Conservation (phyloP, 2,113 vertebrate genomes). For the Zeus faber region DNA sequence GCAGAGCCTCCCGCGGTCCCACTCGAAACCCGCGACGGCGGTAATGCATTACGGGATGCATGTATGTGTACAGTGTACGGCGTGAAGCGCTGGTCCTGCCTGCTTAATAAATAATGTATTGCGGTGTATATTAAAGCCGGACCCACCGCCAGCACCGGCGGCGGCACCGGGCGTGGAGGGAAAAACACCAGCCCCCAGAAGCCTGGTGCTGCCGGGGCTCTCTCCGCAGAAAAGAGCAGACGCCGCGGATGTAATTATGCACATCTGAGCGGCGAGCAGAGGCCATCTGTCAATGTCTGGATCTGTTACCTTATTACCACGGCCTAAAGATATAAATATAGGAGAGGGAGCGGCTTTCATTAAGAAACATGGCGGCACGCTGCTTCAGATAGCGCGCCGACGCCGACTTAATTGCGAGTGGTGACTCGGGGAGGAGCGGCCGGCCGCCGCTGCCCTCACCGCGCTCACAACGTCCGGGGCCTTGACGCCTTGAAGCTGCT, state of each 20-base stretch:
- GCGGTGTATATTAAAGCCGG: conserved; percentile 75
- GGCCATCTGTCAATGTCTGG: conserved; percentile 78
- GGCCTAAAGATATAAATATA: conserved; percentile 75
- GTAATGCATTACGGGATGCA: conserved; percentile 74
- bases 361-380: conserved; percentile 63
- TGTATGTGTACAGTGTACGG: conserved; percentile 56
- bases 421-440: conserved; percentile 55
- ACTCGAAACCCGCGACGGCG: conserved; percentile 61
- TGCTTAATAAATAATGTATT: conserved; percentile 77
- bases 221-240: conserved; percentile 63
- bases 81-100: conserved; percentile 57
- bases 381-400: conserved; percentile 53
- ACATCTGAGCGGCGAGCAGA: conserved; percentile 72
- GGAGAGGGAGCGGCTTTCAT: conserved; percentile 71
- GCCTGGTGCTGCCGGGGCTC: conserved; percentile 39
- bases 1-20: conserved; percentile 63
- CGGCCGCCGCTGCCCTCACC: conserved; percentile 31
- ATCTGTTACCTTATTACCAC: conserved; percentile 75
- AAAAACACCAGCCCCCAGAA: conserved; percentile 32
- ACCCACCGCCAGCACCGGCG: conserved; percentile 55
- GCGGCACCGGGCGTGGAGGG: conserved; percentile 23
- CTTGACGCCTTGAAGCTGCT: too few relatives aligned
- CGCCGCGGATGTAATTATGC: conserved; percentile 72
- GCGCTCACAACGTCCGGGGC: too few relatives aligned
- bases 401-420: conserved; percentile 68